These are phyloP conservation scores for Colletes gigas DNA, from an alignment of 1,140 invertebrate species.

Conservation along the genomic window DNA sequence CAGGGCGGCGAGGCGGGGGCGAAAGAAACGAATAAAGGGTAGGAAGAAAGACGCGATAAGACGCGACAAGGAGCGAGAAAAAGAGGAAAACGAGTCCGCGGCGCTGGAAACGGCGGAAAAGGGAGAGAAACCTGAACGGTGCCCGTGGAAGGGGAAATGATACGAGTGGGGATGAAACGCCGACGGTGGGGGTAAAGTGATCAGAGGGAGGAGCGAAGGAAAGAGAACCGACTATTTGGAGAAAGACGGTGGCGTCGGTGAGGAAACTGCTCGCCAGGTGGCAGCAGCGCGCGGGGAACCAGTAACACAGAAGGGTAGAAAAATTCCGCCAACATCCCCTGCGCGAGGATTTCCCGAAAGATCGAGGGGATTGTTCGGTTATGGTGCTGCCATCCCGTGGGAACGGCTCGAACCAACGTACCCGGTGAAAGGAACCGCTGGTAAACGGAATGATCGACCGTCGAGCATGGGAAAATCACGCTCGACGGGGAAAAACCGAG, in stretches of 20 bases:
- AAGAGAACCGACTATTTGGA: not conserved
- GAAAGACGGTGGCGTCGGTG: not conserved
- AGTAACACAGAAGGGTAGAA: not conserved
- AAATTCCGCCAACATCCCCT: constrained; percentile 13
- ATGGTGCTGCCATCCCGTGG: constrained; percentile 47
- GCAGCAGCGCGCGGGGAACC: constrained; percentile 67
- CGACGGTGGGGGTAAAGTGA: not conserved
- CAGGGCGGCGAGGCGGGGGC: not conserved
- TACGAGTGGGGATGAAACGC: constrained; percentile 4
- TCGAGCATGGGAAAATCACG: not conserved
- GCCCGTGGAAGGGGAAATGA: not conserved
- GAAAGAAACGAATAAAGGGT: not conserved
- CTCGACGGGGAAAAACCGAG: not conserved
- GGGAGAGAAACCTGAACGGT: not conserved
- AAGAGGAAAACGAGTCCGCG: constrained; percentile 33
- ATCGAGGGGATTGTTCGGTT: not conserved
- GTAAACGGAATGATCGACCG: not conserved
- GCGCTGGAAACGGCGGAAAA: not conserved
- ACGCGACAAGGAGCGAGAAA: constrained; percentile 25
- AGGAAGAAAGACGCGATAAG: constrained; percentile 25
- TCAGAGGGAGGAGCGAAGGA: constrained; percentile 6
- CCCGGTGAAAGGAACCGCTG: no score
- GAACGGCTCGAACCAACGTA: not conserved
- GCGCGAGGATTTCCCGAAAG: not conserved
- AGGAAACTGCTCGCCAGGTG: constrained; percentile 49